Evolutionary conservation across 2,797 vertebrate genomes (phyloP).

Genomic region (Galago senegalensis): DNA sequence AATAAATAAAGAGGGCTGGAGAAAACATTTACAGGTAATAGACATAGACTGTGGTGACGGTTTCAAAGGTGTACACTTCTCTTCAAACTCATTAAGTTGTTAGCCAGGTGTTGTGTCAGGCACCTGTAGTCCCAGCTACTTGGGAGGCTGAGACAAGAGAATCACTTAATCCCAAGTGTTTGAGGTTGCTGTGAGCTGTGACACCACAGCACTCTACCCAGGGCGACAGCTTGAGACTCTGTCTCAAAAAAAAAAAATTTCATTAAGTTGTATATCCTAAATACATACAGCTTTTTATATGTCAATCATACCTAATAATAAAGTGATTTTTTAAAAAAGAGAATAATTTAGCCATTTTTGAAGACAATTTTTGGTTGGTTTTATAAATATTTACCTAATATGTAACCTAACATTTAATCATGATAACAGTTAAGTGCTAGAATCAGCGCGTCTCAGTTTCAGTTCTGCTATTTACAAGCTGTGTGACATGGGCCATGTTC

Average conservation of each 20-base stretch:
- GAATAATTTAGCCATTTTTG: background rate
- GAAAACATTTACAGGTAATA: background rate
- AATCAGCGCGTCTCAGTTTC: background rate
- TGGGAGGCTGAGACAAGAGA: no score
- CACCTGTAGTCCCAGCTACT: no score
- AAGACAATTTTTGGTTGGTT: background rate
- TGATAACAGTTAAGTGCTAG: background rate
- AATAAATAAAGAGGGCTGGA: background rate
- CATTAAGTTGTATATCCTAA: background rate
- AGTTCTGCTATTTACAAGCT: background rate
- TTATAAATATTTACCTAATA: constrained; percentile 50
- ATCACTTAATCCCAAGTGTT: no score
- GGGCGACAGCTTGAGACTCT: no score
- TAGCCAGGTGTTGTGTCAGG: no score
- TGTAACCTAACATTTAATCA: constrained; percentile 49
- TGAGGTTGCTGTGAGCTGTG: no score
- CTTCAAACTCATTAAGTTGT: background rate
- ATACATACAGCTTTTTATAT: constrained; percentile 2
- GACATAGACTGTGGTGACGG: background rate
- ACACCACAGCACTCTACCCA: no score
- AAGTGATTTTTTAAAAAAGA: background rate
- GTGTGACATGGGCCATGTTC: background rate
- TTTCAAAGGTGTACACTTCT: background rate
- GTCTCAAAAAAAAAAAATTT: background rate
- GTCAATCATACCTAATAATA: constrained; percentile 1